A percentile compares a stretch with the other conserved stretches of the same genome.
These are phyloP conservation scores for Phrixothrix hirtus DNA, from an alignment of 2,888 invertebrate species.

Conservation along the genomic window DNA sequence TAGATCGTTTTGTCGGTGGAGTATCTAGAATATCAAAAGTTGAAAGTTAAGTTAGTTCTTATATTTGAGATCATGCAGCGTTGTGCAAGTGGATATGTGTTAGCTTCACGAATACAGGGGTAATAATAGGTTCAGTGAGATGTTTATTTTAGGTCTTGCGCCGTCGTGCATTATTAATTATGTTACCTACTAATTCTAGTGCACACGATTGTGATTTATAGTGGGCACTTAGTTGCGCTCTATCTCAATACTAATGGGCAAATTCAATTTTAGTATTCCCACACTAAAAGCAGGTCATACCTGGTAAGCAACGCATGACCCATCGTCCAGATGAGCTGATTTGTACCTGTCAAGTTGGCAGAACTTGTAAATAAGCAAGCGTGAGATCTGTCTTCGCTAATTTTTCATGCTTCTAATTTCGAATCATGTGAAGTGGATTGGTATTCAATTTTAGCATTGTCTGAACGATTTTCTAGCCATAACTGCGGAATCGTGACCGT, in stretches of 20 bases:
- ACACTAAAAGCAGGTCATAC: constrained; percentile 32
- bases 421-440: constrained; percentile 23
- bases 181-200: constrained; percentile 21
- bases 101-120: constrained; percentile 19
- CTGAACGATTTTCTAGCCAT: constrained; percentile 22
- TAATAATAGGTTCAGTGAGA: constrained; percentile 24
- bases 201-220: constrained; percentile 27
- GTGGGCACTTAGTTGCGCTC: constrained; percentile 13
- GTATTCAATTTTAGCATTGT: constrained; percentile 28
- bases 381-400: constrained; percentile 33
- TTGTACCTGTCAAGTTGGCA: constrained; percentile 30
- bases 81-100: constrained; percentile 10
- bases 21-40: neutral
- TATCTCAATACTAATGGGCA: constrained; percentile 27
- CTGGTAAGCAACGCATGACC: constrained; percentile 26
- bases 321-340: constrained; percentile 31
- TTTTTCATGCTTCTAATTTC: constrained; percentile 32
- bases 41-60: neutral
- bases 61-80: neutral
- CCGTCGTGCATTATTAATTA: constrained; percentile 30
- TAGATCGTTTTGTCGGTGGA: neutral
- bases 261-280: constrained; percentile 34
- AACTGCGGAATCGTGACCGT: constrained; percentile 27
- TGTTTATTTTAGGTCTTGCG: constrained; percentile 25
- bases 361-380: constrained; percentile 31